Base-by-base conservation (phyloP, 2,797 vertebrate genomes). In the Typhlichthys subterraneus region DNA sequence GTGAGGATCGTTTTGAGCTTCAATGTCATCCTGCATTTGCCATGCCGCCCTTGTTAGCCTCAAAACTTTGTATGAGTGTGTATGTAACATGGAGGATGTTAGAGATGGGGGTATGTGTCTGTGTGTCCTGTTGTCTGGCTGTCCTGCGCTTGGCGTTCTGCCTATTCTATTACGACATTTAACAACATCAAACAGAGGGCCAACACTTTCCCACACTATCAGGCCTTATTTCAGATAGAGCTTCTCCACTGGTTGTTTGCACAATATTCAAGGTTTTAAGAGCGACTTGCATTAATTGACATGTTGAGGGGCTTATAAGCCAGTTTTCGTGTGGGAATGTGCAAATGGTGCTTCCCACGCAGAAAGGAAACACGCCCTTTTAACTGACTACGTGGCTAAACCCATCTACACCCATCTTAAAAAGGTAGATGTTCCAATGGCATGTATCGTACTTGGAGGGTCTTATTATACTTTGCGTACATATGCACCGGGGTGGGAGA, bases 281-380 rank as follows among this genome's bases (percentile, higher is more conserved):
- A 49, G 11, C 46, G 33, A 58, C 33, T 7, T 29, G n/a, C 9
- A 60, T 54, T 53, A 48, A 64, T 29, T 29, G 23, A 29, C 0
- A 29, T 49, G 55, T 19, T 15, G 49, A 60, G 7, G 23, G 46
- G 51, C 55, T 71, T 75, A 5, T 38, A 61, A 42, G 38, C 9
- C 7, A 1, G 38, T 42, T 42, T 42, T 42, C 38, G 9, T 42
- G 38, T 42, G 8, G 38, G 38, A 50, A 59, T 55, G 59, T 61
- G 38, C 8, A 17, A 57, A 59, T 63, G 72, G 79, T 77, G 23
- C 65, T 63, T 77, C 67, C 70, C 65, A 59, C 38, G n/a, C 6
- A 23, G 54, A 4, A 52, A 51, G 0, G 5, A 29, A 29, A 29
- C 12, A 29, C 23, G 47, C 13, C 47, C n/a, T 48, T 7, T 14